Percentiles rank a stretch among this genome's conserved stretches.
Evolutionary conservation across 2,888 invertebrate genomes (phyloP).

Genomic region (Drosophila birchii): DNA sequence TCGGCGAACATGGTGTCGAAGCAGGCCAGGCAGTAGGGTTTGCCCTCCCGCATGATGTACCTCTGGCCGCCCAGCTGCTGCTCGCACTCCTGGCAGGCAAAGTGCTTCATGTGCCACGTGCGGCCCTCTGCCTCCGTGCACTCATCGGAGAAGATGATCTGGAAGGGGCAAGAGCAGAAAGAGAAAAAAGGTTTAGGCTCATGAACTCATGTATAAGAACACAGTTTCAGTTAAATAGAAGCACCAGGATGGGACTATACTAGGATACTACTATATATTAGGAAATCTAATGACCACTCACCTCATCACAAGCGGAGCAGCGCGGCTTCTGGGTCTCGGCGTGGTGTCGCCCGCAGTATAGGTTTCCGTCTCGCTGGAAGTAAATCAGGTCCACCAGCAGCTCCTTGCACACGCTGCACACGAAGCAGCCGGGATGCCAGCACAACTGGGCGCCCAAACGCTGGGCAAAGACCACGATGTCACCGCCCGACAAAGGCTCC

Average conservation of each 20-base stretch:
- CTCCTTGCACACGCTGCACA: conserved; percentile 95
- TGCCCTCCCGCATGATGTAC: conserved; percentile 98
- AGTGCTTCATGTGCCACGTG: conserved; percentile 99
- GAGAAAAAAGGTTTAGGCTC: background rate
- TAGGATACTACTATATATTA: too few relatives aligned
- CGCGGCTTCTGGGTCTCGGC: conserved; percentile 98
- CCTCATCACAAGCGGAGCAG: conserved; percentile 99
- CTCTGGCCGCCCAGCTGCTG: conserved; percentile 97
- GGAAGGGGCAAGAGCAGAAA: conserved; percentile 56
- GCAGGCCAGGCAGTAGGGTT: conserved; percentile 97
- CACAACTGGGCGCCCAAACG: conserved; percentile 92
- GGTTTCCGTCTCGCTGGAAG: conserved; percentile 94
- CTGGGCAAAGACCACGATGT: conserved; percentile 95
- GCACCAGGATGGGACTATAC: background rate
- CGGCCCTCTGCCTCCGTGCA: conserved; percentile 99
- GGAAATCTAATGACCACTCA: conserved; percentile 82
- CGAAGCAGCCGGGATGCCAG: conserved; percentile 99
- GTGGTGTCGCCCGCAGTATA: conserved; percentile 98
- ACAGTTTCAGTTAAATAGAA: too few relatives aligned
- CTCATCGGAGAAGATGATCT: conserved; percentile 99
- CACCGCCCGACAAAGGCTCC: conserved; percentile 92
- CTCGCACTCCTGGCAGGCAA: conserved; percentile 98
- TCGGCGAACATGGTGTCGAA: conserved; percentile 98
- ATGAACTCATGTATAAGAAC: too few relatives aligned
- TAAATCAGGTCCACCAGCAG: conserved; percentile 98